Conservation (phyloP, 2,888 invertebrate species). For the Odontocolon sp. region DNA sequence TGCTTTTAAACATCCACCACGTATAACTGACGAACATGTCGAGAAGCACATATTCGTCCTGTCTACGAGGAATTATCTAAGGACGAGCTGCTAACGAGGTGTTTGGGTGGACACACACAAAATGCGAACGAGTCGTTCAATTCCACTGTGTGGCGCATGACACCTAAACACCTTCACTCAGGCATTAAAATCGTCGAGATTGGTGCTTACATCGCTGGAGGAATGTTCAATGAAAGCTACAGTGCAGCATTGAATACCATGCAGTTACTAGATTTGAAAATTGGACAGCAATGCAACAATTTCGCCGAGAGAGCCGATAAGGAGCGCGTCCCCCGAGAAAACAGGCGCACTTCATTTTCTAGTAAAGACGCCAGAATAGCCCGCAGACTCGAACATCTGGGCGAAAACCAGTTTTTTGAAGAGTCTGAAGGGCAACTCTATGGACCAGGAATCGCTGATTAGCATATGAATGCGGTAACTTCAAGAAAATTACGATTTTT, state of each 20-base stretch:
- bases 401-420: constrained; percentile 51
- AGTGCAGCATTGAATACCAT: constrained; percentile 21
- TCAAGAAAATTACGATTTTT: constrained; percentile 24
- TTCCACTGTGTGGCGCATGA: no score
- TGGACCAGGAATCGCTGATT: constrained; percentile 45
- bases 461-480: constrained; percentile 40
- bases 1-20: background rate
- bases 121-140: no score
- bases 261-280: constrained; percentile 25
- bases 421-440: constrained; percentile 43
- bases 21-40: no score
- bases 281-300: constrained; percentile 36
- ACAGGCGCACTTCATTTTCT: constrained; percentile 1
- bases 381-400: constrained; percentile 40
- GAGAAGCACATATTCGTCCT: no score
- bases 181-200: no score
- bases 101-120: background rate
- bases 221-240: constrained; percentile 18
- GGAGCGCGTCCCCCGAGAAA: constrained; percentile 30
- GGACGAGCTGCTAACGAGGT: background rate
- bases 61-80: background rate
- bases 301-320: constrained; percentile 33
- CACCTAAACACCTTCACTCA: no score
- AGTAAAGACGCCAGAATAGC: constrained; percentile 50
- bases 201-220: constrained; percentile 21